Conservation (phyloP, 2,113 vertebrate genomes). For the Poeciliopsis prolifica region DNA sequence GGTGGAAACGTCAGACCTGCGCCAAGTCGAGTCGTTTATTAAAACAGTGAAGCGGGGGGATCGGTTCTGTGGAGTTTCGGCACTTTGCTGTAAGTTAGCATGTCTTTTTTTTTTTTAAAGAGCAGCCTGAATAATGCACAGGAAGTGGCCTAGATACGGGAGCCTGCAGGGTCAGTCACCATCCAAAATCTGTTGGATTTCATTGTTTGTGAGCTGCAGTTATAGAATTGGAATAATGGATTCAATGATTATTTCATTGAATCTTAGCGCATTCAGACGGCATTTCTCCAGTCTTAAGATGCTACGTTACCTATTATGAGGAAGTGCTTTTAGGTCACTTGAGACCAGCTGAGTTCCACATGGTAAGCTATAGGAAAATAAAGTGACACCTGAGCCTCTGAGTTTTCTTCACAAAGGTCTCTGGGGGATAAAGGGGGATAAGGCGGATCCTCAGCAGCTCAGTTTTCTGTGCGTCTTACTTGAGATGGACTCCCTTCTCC, state of each 20-base stretch:
- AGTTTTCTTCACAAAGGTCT: conserved; percentile 71
- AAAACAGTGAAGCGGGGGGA: conserved; percentile 16
- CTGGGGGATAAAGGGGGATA: conserved; percentile 29
- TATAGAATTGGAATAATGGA: not conserved
- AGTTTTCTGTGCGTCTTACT: conserved; percentile 56
- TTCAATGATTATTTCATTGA: too few relatives aligned
- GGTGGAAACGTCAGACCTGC: conserved; percentile 37
- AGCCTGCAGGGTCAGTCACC: conserved; percentile 3
- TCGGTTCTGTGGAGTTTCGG: not conserved
- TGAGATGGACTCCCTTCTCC: conserved; percentile 53
- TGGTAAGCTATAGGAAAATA: conserved; percentile 71
- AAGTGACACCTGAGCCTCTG: conserved; percentile 66
- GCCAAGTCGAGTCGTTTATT: conserved; percentile 41
- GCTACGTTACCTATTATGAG: conserved; percentile 58
- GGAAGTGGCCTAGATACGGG: conserved; percentile 4
- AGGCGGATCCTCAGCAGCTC: conserved; percentile 43
- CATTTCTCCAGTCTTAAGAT: conserved; percentile 12
- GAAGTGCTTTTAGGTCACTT: conserved; percentile 69
- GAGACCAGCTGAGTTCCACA: conserved; percentile 58
- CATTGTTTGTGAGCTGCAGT: not conserved
- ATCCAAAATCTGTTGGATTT: not conserved
- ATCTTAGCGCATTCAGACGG: not conserved
- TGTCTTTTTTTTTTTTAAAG: not conserved
- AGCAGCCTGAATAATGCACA: not conserved
- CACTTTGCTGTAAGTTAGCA: not conserved